Conservation (phyloP, 2,888 invertebrate genomes). For the Zonitis immaculata region DNA sequence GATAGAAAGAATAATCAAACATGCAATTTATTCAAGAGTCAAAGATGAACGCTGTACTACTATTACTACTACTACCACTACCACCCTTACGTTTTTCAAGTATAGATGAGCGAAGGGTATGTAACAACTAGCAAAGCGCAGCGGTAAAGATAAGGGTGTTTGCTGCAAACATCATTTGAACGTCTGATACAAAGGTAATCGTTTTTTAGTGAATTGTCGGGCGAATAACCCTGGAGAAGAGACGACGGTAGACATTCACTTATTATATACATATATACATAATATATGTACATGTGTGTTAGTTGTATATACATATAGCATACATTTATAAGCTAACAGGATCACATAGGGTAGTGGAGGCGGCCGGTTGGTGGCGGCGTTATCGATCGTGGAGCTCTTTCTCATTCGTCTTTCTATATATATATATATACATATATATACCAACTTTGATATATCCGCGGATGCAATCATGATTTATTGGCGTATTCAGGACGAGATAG, state of each 20-base stretch:
- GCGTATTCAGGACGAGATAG: constrained; percentile 26
- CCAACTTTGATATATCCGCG: constrained; percentile 20
- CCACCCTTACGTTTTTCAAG: not conserved
- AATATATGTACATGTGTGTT: not conserved
- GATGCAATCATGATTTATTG: constrained; percentile 33
- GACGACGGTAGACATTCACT: constrained; percentile 2
- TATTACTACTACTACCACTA: too few relatives aligned
- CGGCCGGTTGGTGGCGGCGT: constrained; percentile 13
- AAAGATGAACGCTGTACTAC: too few relatives aligned
- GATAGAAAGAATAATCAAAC: not conserved
- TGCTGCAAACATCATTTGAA: constrained; percentile 31
- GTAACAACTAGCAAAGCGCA: too few relatives aligned
- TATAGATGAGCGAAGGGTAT: not conserved
- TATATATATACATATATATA: too few relatives aligned
- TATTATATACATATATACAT: too few relatives aligned
- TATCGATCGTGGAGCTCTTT: constrained; percentile 19
- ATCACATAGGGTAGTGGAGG: constrained; percentile 10
- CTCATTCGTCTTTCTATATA: constrained; percentile 13
- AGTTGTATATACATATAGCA: not conserved
- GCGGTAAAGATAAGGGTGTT: constrained; percentile 31
- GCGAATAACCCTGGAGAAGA: constrained; percentile 23
- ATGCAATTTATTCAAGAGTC: constrained; percentile 20
- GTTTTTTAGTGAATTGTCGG: constrained; percentile 25
- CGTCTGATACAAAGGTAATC: constrained; percentile 34
- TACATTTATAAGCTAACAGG: not conserved